Conservation (phyloP, 2,113 vertebrate species). For the Chrysemys picta region DNA sequence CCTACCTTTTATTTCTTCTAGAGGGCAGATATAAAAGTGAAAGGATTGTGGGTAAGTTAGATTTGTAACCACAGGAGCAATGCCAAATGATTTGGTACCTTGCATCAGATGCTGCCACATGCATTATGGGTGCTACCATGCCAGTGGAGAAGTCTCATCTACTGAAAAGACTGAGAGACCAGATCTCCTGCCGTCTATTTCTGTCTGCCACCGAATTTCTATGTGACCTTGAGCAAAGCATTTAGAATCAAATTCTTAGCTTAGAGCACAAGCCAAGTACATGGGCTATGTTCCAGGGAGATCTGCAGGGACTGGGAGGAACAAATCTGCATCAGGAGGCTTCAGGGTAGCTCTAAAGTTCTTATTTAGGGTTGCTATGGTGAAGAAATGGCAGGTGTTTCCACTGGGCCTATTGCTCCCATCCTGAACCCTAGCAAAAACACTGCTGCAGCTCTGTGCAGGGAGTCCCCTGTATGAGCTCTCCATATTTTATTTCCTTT, state of each 20-base stretch:
- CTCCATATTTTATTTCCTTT: background rate
- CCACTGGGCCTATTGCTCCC: background rate
- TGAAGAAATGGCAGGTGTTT: background rate
- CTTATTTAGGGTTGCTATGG: background rate
- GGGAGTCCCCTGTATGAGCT: background rate
- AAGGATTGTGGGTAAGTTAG: background rate
- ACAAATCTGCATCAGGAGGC: background rate
- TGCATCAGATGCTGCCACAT: accelerated
- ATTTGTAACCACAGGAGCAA: background rate
- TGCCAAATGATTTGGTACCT: accelerated
- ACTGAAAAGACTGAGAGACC: background rate
- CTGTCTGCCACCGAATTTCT: background rate
- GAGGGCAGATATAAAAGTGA: background rate
- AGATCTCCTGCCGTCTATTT: background rate
- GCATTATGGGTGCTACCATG: background rate
- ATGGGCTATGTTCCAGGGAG: background rate
- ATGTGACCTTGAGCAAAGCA: background rate
- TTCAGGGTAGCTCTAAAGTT: background rate
- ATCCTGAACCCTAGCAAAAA: background rate
- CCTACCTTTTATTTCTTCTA: background rate
- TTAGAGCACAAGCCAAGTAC: background rate
- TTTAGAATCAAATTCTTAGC: background rate
- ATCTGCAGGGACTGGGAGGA: background rate
- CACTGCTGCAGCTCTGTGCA: accelerated
- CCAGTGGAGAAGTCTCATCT: background rate